A percentile compares a stretch with the other conserved stretches of the same genome.
These are phyloP conservation scores for Planococcus citri DNA, from an alignment of 1,140 invertebrate genomes.

Conservation along the genomic window DNA sequence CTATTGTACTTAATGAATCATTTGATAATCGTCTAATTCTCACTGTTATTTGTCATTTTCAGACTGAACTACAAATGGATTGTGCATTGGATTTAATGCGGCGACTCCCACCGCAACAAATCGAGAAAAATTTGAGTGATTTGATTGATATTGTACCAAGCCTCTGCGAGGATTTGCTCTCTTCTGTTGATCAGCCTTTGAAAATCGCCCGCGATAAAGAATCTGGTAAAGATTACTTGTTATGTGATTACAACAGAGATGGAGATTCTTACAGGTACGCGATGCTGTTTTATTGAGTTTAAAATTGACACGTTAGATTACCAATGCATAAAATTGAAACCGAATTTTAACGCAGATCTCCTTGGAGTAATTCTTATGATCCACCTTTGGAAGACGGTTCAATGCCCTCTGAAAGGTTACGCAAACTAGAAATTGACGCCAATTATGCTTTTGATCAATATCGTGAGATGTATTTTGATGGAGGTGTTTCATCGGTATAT, in stretches of 20 bases:
- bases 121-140: slow-evolving; percentile 96
- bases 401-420: slow-evolving; percentile 89
- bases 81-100: slow-evolving; percentile 98
- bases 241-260: slow-evolving; percentile 99
- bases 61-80: slow-evolving; percentile 97
- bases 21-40: not conserved
- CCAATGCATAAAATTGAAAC: no score
- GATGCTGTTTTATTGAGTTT: not conserved
- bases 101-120: slow-evolving; percentile 94
- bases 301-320: no score
- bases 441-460: slow-evolving; percentile 98
- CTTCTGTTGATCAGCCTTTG: slow-evolving; percentile 95
- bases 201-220: slow-evolving; percentile 94
- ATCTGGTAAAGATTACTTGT: slow-evolving; percentile 89
- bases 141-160: slow-evolving; percentile 91
- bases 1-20: no score
- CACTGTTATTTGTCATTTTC: slow-evolving; percentile 29
- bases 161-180: slow-evolving; percentile 91
- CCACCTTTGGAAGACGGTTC: slow-evolving; percentile 96
- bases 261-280: slow-evolving; percentile 89
- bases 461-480: slow-evolving; percentile 99
- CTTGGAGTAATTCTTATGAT: slow-evolving; percentile 98
- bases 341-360: slow-evolving; percentile 54
- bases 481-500: slow-evolving; percentile 97
- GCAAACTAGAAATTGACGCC: slow-evolving; percentile 93